These are phyloP conservation scores for Mechanitis mazaeus DNA, from an alignment of 2,888 invertebrate species.

Conservation along the genomic window DNA sequence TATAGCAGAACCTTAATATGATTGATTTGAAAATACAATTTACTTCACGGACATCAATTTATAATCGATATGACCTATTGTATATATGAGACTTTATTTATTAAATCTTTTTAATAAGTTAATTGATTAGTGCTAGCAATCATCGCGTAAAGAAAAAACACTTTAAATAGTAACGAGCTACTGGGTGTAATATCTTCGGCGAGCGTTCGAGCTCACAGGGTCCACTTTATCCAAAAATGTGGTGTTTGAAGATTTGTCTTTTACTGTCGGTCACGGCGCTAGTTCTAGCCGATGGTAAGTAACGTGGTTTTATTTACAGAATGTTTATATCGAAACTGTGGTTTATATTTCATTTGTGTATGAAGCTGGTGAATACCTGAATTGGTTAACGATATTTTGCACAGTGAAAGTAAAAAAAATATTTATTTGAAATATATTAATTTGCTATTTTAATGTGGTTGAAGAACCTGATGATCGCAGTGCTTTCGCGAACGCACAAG, in stretches of 20 bases:
- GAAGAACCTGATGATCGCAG: constrained; percentile 18
- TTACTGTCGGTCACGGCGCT: constrained; percentile 23
- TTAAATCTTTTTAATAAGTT: constrained; percentile 49
- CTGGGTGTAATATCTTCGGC: constrained; percentile 46
- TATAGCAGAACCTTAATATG: background rate
- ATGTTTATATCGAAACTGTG: too few relatives aligned
- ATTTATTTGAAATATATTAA: background rate
- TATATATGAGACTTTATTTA: constrained; percentile 44
- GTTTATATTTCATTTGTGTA: too few relatives aligned
- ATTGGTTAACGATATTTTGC: too few relatives aligned
- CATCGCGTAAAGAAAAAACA: constrained; percentile 43
- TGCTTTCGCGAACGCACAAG: constrained; percentile 22
- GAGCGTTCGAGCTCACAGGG: constrained; percentile 47
- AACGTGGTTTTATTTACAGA: too few relatives aligned
- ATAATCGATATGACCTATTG: constrained; percentile 42
- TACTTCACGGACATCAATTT: constrained; percentile 14
- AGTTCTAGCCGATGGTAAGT: constrained; percentile 26
- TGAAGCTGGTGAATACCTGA: too few relatives aligned
- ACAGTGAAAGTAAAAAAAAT: too few relatives aligned
- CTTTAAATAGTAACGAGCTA: constrained; percentile 47
- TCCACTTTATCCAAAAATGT: constrained; percentile 35
- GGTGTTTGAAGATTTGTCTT: constrained; percentile 29
- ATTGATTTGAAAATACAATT: constrained; percentile 22
- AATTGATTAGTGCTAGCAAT: constrained; percentile 56
- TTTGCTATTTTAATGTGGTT: background rate